phyloP scores from a whole-genome alignment of 2,888 invertebrate genomes.

The Terebella lapidaria region DNA sequence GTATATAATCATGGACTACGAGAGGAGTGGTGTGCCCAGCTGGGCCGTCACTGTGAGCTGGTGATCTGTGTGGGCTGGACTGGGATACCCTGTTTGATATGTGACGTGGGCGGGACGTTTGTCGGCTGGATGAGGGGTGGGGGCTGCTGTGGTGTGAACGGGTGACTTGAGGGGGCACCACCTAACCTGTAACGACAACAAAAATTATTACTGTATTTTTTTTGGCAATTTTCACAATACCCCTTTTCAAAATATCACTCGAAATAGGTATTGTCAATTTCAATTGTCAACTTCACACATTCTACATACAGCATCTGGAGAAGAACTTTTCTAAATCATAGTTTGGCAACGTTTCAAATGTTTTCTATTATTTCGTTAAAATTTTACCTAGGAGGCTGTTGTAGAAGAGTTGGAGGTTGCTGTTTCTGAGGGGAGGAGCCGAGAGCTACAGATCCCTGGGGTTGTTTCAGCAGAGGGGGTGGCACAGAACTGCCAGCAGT shows the following conservation, averaged over 20 bases:
- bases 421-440: neutral
- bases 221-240: no score
- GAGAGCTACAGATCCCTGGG: neutral
- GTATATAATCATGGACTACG: no score
- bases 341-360: no score
- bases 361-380: no score
- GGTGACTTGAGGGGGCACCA: neutral
- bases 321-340: no score
- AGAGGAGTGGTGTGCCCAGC: no score
- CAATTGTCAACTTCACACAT: no score
- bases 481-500: neutral
- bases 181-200: neutral
- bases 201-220: no score
- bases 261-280: no score
- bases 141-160: constrained; percentile 1
- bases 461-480: constrained; percentile 1
- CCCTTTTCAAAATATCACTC: no score
- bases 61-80: neutral
- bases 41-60: no score
- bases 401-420: neutral
- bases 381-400: neutral
- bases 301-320: no score
- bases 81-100: neutral
- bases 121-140: constrained; percentile 1
- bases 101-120: neutral